Evolutionary conservation across 2,888 invertebrate genomes (phyloP), one percentile per base, ranked within the genome.

Genomic region (Cabera pusaria): DNA sequence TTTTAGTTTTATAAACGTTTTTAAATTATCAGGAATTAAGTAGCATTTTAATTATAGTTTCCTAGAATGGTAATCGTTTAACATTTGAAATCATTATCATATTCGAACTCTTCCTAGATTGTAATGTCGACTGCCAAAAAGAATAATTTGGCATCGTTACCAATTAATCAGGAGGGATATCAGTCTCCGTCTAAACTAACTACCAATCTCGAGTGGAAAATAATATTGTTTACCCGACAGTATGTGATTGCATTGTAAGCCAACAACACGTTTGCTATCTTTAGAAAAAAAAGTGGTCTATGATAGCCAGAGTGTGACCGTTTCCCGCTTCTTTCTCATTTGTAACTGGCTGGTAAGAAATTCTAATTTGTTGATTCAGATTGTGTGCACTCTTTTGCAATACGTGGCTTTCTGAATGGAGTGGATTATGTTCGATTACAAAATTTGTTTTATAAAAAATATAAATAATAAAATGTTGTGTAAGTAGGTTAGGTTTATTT

Each of bases 191-290:
- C 28, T 7, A 16, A 21, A 25, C 25, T 16, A 41, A 3, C 2
- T 14, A 14, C 14, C 14, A 3, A 14, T 37, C 42, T 38, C 19
- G 33, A 22, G 22, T 36, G 43, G 43, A 45, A 45, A 44, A 39
- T 33, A 35, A 45, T 45, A 38, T 48, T 45, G 29, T 43, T 39
- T 34, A 39, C 20, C 10, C 28, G 39, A 18, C 51, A 52, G 51
- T 52, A 19, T 34, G 22, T 37, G 25, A 49, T 34, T 23, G 45
- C 38, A 24, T 27, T 29, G 45, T 41, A 45, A 7, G 29, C 45
- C 25, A 26, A 36, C 41, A 41, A 37, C 45, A 52, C 51, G 51
- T 22, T 12, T 36, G 17, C 20, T 32, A 20, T 14, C 28, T 18
- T 1, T 6, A 18, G 32, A 31, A 40, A 39, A 35, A 35, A 29